Evolutionary conservation across 2,797 vertebrate species (phyloP).

Genomic region (Otus scops): DNA sequence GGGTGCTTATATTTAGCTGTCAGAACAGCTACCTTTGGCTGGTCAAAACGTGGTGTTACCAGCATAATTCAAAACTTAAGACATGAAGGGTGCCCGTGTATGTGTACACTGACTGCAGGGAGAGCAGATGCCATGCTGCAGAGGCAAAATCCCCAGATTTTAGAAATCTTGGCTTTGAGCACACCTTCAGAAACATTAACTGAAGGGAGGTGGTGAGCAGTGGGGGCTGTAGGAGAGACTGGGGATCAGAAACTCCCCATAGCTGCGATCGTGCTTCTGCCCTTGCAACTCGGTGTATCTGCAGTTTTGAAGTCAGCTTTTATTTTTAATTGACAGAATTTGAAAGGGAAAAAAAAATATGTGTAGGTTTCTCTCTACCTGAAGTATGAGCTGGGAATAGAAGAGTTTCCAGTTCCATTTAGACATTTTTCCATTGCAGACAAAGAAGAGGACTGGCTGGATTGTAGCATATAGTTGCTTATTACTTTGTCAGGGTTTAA

Average conservation of each 20-base stretch:
- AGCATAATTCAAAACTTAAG: too few relatives aligned
- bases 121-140: not conserved
- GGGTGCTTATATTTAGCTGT: not conserved
- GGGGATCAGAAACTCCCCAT: not conserved
- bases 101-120: fast-evolving
- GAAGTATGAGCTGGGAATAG: not conserved
- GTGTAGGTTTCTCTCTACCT: not conserved
- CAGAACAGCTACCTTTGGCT: not conserved
- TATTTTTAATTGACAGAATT: not conserved
- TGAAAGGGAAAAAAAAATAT: not conserved
- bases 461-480: not conserved
- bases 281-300: fast-evolving
- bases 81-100: fast-evolving
- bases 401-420: not conserved
- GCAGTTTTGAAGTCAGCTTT: not conserved
- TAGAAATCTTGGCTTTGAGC: not conserved
- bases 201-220: not conserved
- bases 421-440: not conserved
- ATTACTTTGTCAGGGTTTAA: not conserved
- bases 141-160: not conserved
- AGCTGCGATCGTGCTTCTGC: not conserved
- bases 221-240: not conserved
- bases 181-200: not conserved
- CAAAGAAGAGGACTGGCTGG: not conserved
- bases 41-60: fast-evolving